Evolutionary conservation across 2,797 vertebrate genomes (phyloP).

Genomic region (Clarias platycephalus): DNA sequence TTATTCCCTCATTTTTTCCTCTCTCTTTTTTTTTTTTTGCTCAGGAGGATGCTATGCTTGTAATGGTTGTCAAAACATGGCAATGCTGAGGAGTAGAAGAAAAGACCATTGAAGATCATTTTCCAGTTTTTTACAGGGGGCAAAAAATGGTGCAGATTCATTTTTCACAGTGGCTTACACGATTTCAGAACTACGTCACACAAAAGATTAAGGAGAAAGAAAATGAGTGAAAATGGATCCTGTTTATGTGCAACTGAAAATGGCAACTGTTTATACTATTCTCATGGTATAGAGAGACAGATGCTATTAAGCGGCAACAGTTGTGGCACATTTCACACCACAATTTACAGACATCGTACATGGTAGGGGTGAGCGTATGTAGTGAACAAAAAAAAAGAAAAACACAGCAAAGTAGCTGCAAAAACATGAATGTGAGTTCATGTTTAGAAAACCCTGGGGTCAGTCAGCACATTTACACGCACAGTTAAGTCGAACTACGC

Average conservation of each 20-base stretch:
- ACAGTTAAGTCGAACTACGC: too few species aligned
- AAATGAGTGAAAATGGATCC: constrained; percentile 44
- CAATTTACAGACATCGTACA: constrained; percentile 46
- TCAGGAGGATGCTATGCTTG: constrained; percentile 62
- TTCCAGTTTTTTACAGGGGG: constrained; percentile 51
- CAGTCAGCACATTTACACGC: not conserved
- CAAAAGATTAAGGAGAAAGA: constrained; percentile 46
- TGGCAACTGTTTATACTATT: constrained; percentile 48
- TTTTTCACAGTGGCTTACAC: constrained; percentile 61
- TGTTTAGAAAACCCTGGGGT: constrained; percentile 53
- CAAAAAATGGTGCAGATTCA: constrained; percentile 49
- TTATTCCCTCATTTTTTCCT: not conserved
- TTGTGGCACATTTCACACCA: constrained; percentile 56
- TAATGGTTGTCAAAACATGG: constrained; percentile 58
- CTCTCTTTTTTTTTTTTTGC: not conserved
- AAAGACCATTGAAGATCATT: constrained; percentile 62
- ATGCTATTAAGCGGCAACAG: constrained; percentile 47
- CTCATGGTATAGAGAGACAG: constrained; percentile 46
- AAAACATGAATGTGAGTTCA: constrained; percentile 60
- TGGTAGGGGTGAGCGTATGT: constrained; percentile 21
- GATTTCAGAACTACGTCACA: constrained; percentile 56
- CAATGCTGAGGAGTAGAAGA: constrained; percentile 30
- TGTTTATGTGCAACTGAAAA: constrained; percentile 43
- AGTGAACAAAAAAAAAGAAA: constrained; percentile 1
- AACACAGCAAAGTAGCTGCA: constrained; percentile 25